phyloP scores from a whole-genome alignment of 2,797 vertebrate species.

The Acropternis orthonyx region DNA sequence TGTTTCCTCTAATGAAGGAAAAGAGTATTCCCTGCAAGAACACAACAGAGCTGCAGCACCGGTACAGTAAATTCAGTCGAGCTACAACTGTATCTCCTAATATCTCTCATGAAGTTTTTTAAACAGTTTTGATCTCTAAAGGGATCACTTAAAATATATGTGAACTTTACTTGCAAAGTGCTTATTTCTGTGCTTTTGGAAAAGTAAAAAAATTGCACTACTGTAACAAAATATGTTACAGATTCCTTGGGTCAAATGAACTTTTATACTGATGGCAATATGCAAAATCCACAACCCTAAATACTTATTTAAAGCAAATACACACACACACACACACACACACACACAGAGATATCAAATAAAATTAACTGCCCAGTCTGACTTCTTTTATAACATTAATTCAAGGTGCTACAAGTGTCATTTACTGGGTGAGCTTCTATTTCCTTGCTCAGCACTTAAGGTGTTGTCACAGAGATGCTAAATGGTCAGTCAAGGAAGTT shows the following conservation, averaged over 20 bases:
- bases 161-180: neutral
- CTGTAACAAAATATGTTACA: neutral
- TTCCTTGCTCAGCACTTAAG: neutral
- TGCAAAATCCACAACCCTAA: neutral
- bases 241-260: neutral
- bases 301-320: neutral
- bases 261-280: neutral
- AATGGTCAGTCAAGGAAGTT: neutral
- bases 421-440: neutral
- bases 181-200: neutral
- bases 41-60: fast-evolving
- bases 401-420: neutral
- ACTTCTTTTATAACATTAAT: neutral
- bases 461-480: neutral
- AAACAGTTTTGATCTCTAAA: neutral
- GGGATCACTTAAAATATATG: neutral
- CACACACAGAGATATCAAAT: too few species aligned
- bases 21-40: neutral
- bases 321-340: too few species aligned
- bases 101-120: neutral
- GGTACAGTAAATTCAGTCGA: neutral
- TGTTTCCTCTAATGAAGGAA: neutral
- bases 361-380: neutral
- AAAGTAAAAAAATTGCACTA: neutral
- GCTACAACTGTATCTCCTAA: neutral